These are phyloP conservation scores for Oncorhynchus keta DNA, from an alignment of 2,113 vertebrate species.

Conservation along the genomic window DNA sequence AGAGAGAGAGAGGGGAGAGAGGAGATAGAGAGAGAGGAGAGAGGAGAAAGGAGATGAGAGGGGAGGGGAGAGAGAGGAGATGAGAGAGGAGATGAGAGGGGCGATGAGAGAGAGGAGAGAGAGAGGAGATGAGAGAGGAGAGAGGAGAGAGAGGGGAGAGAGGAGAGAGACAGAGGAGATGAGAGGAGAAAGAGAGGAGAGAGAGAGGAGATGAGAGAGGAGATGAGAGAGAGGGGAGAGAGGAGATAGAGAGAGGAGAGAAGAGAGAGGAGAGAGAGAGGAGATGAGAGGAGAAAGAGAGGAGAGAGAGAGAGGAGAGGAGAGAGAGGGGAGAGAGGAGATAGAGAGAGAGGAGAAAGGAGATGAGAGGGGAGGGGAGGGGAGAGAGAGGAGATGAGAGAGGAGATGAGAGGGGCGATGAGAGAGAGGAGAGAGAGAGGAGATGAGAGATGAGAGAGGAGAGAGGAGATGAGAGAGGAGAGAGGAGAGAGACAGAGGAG, in stretches of 20 bases:
- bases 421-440: no score
- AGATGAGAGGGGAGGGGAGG: background rate
- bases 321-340: background rate
- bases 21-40: background rate
- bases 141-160: background rate
- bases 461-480: no score
- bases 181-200: no score
- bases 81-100: background rate
- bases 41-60: no score
- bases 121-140: no score
- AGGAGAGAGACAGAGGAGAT: background rate
- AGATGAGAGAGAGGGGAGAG: no score
- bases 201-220: no score
- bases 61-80: background rate
- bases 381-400: no score
- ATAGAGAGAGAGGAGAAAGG: background rate
- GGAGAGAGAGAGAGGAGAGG: no score
- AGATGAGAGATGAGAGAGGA: no score
- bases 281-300: background rate
- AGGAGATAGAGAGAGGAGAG: background rate
- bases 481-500: background rate
- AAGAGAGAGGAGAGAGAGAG: background rate
- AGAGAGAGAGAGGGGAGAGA: no score
- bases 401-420: no score
- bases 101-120: constrained; percentile 2